Conservation (phyloP, 2,888 invertebrate species). For the Drosophila limbata region DNA sequence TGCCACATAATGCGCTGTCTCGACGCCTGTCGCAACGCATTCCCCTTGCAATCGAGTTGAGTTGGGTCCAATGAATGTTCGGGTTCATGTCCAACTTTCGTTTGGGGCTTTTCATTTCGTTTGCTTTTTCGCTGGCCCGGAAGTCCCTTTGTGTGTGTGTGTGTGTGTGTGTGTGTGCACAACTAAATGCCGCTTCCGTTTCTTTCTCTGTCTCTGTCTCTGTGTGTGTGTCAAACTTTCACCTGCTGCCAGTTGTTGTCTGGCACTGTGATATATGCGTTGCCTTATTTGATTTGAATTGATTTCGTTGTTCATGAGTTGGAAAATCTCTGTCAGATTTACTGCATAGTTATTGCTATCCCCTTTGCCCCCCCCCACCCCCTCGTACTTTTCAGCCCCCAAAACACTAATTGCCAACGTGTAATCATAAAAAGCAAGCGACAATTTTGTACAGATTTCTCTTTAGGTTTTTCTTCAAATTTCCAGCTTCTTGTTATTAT, state of each 20-base stretch:
- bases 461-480: background rate
- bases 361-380: too few relatives aligned
- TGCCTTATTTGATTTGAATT: conserved; percentile 67
- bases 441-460: conserved; percentile 41
- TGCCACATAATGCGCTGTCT: conserved; percentile 54
- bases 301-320: conserved; percentile 62
- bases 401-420: conserved; percentile 44
- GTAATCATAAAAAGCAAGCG: conserved; percentile 18
- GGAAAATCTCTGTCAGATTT: conserved; percentile 53
- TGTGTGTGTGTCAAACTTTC: conserved; percentile 39
- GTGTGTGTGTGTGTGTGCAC: conserved; percentile 51
- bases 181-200: conserved; percentile 61
- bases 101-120: conserved; percentile 64
- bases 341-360: conserved; percentile 35
- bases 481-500: conserved; percentile 2
- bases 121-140: conserved; percentile 39
- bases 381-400: conserved; percentile 1
- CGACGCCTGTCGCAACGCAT: conserved; percentile 68
- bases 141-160: conserved; percentile 31
- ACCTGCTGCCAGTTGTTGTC: conserved; percentile 50
- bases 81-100: conserved; percentile 50
- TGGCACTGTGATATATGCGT: conserved; percentile 52
- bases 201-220: conserved; percentile 3
- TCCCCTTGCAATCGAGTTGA: conserved; percentile 49
- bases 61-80: conserved; percentile 53